phyloP scores from a whole-genome alignment of 2,113 vertebrate species.

The Lasiurus cinereus region DNA sequence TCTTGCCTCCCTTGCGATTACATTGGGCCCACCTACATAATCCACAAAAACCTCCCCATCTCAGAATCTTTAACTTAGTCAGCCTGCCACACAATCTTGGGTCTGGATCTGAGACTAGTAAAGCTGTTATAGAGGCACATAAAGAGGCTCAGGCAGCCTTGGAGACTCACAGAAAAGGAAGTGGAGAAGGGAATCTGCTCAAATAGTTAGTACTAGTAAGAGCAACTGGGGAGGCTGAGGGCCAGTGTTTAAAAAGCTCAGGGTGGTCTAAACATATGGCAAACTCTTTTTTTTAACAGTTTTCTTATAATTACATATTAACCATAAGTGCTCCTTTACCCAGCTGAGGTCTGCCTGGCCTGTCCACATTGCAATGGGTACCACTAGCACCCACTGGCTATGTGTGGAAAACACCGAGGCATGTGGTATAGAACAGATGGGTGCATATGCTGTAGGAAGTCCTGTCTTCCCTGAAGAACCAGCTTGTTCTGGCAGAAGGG shows the following conservation, averaged over 20 bases:
- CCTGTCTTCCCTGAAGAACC: slow-evolving; percentile 51
- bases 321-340: neutral
- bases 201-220: neutral
- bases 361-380: neutral
- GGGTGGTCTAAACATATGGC: neutral
- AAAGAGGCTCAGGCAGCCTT: neutral
- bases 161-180: neutral
- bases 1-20: neutral
- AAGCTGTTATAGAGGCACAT: neutral
- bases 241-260: neutral
- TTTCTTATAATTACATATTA: slow-evolving; percentile 2
- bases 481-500: slow-evolving; percentile 61
- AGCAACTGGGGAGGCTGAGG: neutral
- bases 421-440: slow-evolving; percentile 60
- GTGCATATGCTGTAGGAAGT: slow-evolving; percentile 1
- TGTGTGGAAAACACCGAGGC: slow-evolving; percentile 14
- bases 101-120: neutral
- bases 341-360: neutral
- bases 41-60: neutral
- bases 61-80: neutral
- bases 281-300: neutral
- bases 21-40: neutral
- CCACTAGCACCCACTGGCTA: neutral
- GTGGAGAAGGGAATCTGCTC: neutral
- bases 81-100: neutral